Conservation (phyloP, 2,888 invertebrate genomes). For the Pyralis farinalis region DNA sequence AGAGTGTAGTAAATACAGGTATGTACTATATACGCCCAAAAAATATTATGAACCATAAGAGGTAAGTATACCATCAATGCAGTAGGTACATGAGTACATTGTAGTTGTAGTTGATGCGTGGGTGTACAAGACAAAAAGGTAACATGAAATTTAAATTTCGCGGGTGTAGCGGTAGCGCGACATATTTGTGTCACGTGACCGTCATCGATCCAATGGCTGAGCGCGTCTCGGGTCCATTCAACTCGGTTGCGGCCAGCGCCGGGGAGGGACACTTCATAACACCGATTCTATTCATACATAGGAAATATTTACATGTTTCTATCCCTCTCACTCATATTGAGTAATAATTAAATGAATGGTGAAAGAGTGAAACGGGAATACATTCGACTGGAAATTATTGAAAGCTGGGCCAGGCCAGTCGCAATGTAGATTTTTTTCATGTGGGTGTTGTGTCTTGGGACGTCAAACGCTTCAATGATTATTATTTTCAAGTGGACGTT, state of each 20-base stretch:
- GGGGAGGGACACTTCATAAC: slow-evolving; percentile 72
- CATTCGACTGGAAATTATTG: slow-evolving; percentile 77
- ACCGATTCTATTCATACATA: slow-evolving; percentile 77
- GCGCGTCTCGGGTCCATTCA: slow-evolving; percentile 81
- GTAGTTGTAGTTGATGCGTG: too few relatives aligned
- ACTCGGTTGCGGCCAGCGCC: slow-evolving; percentile 65
- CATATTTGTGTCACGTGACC: slow-evolving; percentile 74
- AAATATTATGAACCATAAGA: too few relatives aligned
- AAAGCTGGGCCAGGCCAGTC: slow-evolving; percentile 72
- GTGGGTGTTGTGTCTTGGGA: slow-evolving; percentile 77
- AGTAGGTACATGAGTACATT: too few relatives aligned
- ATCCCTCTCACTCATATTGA: slow-evolving; percentile 67
- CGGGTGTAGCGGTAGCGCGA: slow-evolving; percentile 43
- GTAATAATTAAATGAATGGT: slow-evolving; percentile 77
- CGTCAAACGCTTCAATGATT: slow-evolving; percentile 78
- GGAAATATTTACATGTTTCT: slow-evolving; percentile 70
- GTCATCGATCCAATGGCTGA: slow-evolving; percentile 80
- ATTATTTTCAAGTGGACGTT: slow-evolving; percentile 74
- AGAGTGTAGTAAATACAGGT: too few relatives aligned
- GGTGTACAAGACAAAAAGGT: neutral
- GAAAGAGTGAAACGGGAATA: slow-evolving; percentile 73
- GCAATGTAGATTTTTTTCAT: slow-evolving; percentile 78
- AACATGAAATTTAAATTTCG: slow-evolving; percentile 33
- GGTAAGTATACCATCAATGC: too few relatives aligned
- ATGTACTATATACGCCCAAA: too few relatives aligned